Evolutionary conservation across 2,797 vertebrate genomes (phyloP).

Genomic region (Gymnoscopelus braueri): DNA sequence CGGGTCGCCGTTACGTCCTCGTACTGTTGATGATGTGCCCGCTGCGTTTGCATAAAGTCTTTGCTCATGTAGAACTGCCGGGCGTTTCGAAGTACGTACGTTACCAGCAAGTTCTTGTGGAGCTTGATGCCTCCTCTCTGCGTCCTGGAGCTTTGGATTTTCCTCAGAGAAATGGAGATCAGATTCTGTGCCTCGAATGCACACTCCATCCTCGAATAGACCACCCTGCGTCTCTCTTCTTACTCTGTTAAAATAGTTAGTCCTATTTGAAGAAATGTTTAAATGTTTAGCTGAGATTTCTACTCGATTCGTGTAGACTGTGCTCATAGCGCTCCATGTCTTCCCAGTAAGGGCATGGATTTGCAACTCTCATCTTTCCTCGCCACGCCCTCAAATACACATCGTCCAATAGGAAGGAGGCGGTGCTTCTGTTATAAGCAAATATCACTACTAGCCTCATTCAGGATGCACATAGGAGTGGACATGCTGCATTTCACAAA

Average conservation of each 20-base stretch:
- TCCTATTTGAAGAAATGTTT: conserved; percentile 54
- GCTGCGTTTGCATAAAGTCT: conserved; percentile 90
- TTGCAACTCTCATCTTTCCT: conserved; percentile 81
- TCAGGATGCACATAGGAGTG: conserved; percentile 73
- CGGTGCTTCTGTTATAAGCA: conserved; percentile 90
- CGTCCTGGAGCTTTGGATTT: conserved; percentile 95
- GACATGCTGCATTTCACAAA: conserved; percentile 73
- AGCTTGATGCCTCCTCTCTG: conserved; percentile 96
- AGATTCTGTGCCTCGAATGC: conserved; percentile 94
- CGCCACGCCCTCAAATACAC: conserved; percentile 74
- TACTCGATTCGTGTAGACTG: conserved; percentile 71
- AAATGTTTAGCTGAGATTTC: conserved; percentile 66
- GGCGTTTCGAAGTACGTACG: conserved; percentile 95
- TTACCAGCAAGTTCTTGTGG: conserved; percentile 96
- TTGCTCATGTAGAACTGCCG: conserved; percentile 93
- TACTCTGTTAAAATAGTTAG: conserved; percentile 62
- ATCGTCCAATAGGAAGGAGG: conserved; percentile 86
- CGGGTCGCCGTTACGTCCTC: conserved; percentile 74
- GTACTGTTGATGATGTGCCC: conserved; percentile 80
- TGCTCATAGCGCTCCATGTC: conserved; percentile 79
- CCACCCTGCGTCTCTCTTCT: conserved; percentile 54
- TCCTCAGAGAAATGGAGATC: conserved; percentile 94
- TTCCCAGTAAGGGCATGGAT: conserved; percentile 84
- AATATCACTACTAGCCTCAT: conserved; percentile 81
- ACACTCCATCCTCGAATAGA: conserved; percentile 86